Percentiles rank a stretch among this genome's conserved stretches.
Conservation (phyloP, 2,113 vertebrate genomes). For the human region GRCh38 chrX:103410501-103411000, state of each 20-base stretch:
- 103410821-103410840: not conserved
- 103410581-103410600: not conserved
- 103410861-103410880: not conserved
- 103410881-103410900: not conserved
- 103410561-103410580: not conserved
- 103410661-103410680: not conserved
- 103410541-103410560: not conserved
- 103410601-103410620: not conserved
- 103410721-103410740: not conserved
- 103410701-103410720: not conserved
- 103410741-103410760: not conserved
- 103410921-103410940: not conserved
- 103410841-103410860: not conserved
- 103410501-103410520: not conserved
- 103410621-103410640: not conserved
- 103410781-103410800: not conserved
- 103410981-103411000: not conserved
- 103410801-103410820: not conserved
- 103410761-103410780: not conserved
- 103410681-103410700: not conserved
- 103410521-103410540: not conserved
- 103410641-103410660: not conserved
- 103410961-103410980: not conserved
- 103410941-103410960: not conserved
- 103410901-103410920: not conserved